phyloP scores from a whole-genome alignment of 2,113 vertebrate genomes.

The Australoheros scitulus region DNA sequence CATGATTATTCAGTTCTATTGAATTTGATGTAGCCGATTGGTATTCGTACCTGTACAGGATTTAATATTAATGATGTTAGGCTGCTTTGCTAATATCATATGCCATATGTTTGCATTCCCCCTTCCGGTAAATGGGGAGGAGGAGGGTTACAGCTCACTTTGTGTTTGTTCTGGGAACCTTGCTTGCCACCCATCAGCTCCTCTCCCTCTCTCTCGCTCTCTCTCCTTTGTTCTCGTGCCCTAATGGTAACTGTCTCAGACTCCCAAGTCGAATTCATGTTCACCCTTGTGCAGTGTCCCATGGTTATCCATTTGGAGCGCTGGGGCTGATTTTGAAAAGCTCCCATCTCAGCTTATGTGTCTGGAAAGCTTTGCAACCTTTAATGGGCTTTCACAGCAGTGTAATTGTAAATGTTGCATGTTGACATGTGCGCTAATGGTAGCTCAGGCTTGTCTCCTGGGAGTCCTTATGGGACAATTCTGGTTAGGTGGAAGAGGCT shows the following conservation, averaged over 20 bases:
- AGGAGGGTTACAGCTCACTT: conserved; percentile 24
- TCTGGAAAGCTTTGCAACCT: conserved; percentile 38
- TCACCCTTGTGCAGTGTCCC: conserved; percentile 27
- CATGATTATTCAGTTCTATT: conserved; percentile 49
- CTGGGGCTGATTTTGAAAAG: conserved; percentile 29
- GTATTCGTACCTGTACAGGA: not conserved
- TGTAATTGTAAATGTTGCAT: conserved; percentile 71
- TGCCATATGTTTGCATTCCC: conserved; percentile 14
- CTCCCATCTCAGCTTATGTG: conserved; percentile 35
- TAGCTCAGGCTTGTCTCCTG: conserved; percentile 31
- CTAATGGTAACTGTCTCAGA: conserved; percentile 49
- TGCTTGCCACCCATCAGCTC: conserved; percentile 39
- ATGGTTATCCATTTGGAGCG: conserved; percentile 32
- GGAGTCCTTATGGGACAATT: conserved; percentile 50
- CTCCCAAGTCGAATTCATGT: conserved; percentile 44
- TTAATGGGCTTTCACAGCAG: conserved; percentile 66
- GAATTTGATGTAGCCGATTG: conserved; percentile 36
- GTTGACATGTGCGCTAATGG: conserved; percentile 72
- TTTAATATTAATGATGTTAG: conserved; percentile 11
- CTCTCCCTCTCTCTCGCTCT: not conserved
- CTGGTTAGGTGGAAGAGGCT: conserved; percentile 36
- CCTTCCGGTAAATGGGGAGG: conserved; percentile 33
- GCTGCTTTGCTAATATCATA: conserved; percentile 38
- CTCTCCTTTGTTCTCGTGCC: conserved; percentile 26
- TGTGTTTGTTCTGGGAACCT: conserved; percentile 51